Evolutionary conservation across 2,113 vertebrate species (phyloP), one percentile per base, ranked within the genome.

Genomic region (Brachyhypopomus occidentalis): DNA sequence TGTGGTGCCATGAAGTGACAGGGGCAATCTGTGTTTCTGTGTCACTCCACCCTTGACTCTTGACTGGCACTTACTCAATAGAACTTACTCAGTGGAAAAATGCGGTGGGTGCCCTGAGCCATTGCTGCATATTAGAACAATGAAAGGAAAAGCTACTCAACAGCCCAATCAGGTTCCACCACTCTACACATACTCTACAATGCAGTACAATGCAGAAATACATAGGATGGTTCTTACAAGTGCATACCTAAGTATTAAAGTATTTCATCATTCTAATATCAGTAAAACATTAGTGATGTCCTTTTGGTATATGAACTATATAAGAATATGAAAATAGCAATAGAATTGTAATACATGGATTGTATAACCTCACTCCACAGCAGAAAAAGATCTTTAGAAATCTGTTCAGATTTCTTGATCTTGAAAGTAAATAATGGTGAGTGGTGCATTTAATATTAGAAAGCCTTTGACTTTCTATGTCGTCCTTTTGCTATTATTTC

Each of bases 81-180:
- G 72, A 78, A 63, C 73, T 82, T 80, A 84, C 81, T 86, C 83
- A 82, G 56, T 76, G 73, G 84, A 86, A 86, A 82, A 85, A 89
- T 84, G 83, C 86, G 78, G 86, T 89, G 88, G 86, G 88, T 86
- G 88, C 85, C 85, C 82, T 82, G 69, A 85, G 83, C 72, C 84
- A 73, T 81, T 36, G 25, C 69, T 72, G 81, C 76, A 73, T 76
- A 86, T 86, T 83, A 87, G 80, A 82, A 78, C 86, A 86, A 85
- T 84, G 78, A 77, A 64, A 82, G 71, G 75, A 34, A 84, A 87
- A 89, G 84, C 74, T 83, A 82, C 84, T 85, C 56, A 58, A 85
- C 86, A 77, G 86, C 83, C 84, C 84, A 55, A 20, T 85, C 86
- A 89, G 85, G 88, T 89, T 89, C 70, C 38, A 56, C 88, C 83